Evolutionary conservation across 2,797 vertebrate genomes (phyloP), one percentile per base, ranked within the genome.

Genomic region (Gymnothorax reevesii): DNA sequence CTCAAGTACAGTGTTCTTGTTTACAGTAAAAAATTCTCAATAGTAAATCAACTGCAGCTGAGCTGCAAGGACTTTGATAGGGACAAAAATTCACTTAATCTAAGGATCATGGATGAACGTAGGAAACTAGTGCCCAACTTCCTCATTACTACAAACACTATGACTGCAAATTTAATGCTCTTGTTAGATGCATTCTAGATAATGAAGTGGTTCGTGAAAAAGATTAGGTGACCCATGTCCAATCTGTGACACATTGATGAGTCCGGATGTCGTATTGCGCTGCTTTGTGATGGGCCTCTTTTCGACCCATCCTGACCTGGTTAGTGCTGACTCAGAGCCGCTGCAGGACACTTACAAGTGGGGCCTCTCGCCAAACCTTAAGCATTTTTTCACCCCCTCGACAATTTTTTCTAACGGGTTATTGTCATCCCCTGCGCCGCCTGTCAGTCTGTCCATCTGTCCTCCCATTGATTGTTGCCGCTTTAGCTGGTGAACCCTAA

Each of bases 201-300:
- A 85, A 85, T 85, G 69, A 62, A 27, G 69, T 55, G 60, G 71
- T 33, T n/a, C 71, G 60, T 77, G 1, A 69, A 69, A 69, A n/a
- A 69, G 64, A 55, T 59, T 62, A 83, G n/a, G 55, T 86, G 88
- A 86, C 84, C 84, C 83, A 71, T 75, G 86, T 84, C 69, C 42
- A 33, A 60, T 49, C 54, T 54, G 69, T n/a, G 20, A 22, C 82
- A 42, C 66, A 77, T 87, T 87, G 82, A 87, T 83, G 86, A 42
- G 22, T 60, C 27, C 55, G 25, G 84, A 69, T 17, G 33, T n/a
- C 1, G 86, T 84, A 83, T 84, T 75, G 84, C 84, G 69, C 73
- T 80, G n/a, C n/a, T 55, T 66, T 25, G 20, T 57, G 57, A 64
- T 25, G 22, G 59, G 22, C 1, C 88, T 86, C 88, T 84, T 59